Base-by-base conservation (phyloP, 2,797 vertebrate genomes). In the Simalia tracyae region DNA sequence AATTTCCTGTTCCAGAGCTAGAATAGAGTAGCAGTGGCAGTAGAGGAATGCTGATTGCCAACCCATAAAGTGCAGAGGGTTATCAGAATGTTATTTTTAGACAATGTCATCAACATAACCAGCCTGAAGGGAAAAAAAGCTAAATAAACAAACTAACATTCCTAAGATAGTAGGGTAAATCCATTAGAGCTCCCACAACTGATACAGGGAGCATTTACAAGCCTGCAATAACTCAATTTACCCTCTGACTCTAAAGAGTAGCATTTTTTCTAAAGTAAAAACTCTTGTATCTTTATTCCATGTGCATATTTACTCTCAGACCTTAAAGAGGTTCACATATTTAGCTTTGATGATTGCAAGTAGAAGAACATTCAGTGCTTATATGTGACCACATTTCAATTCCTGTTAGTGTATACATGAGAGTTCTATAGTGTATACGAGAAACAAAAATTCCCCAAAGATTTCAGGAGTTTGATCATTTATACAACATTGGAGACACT, bases 91-190 rank as follows among this genome's bases (percentile, higher is more conserved):
- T 90, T 90, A 88, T 90, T 92, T 88, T 92, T 90, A 92, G 89
- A 61, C 87, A 87, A 88, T 87, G 63, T 87, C 17, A 81, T 50
- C 19, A 15, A 54, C 60, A 87, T n/a, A 90, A 81, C 89, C 22
- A 57, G 68, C 59, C 31, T 92, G n/a, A 17, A 87, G 89, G 61
- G 36, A n/a, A 42, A 5, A 24, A 46, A 84, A 46, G n/a, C 85
- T 84, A 92, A 90, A 92, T 57, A 84, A 92, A 84, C 85, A 87
- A 92, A 86, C 84, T 72, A 63, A 4, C 89, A 90, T 92, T 92
- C 68, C 24, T 86, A 63, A 24, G 85, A 85, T 87, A 42, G 8
- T 19, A 81, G 57, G 64, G 66, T 81, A 90, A 90, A 81, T 31
- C 57, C 89, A 87, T 92, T 87, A 87, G 24, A 81, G 22, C 56